A percentile compares a stretch with the other conserved stretches of the same genome.
Evolutionary conservation across 2,797 vertebrate species (phyloP).

Genomic region (Melanotaenia pygmaea): DNA sequence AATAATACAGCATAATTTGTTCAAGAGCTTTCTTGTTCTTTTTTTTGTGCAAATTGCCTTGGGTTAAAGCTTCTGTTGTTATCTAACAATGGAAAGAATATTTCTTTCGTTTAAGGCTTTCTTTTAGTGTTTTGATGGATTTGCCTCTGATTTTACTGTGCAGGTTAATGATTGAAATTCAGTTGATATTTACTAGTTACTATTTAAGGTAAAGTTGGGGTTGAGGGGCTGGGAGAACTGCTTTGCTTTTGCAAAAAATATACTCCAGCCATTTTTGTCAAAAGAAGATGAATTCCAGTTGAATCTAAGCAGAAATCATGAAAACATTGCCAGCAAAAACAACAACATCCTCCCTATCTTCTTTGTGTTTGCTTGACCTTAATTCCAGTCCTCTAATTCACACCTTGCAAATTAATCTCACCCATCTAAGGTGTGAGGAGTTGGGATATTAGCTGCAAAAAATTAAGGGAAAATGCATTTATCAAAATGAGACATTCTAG

Average conservation of each 20-base stretch:
- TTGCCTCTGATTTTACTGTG: background rate
- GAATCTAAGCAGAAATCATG: background rate
- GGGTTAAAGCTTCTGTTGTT: constrained; percentile 11
- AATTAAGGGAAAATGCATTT: background rate
- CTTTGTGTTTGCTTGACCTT: background rate
- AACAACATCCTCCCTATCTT: background rate
- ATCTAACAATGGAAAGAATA: background rate
- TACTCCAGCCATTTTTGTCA: background rate
- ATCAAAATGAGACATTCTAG: background rate
- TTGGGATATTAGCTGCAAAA: background rate
- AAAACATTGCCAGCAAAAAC: background rate
- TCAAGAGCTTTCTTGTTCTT: constrained; percentile 11
- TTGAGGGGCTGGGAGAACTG: background rate
- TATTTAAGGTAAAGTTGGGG: background rate
- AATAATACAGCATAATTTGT: constrained; percentile 22
- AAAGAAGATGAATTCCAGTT: background rate
- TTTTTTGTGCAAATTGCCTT: constrained; percentile 31
- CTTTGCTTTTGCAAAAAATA: background rate
- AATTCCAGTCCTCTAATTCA: background rate
- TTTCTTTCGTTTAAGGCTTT: background rate
- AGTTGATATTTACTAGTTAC: background rate
- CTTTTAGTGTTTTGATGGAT: background rate
- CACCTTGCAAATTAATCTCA: background rate
- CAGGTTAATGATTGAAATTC: background rate
- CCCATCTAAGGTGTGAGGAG: background rate